Percentiles rank a stretch among this genome's conserved stretches.
These are phyloP conservation scores for Gadus chalcogrammus DNA, from an alignment of 2,113 vertebrate species.

Conservation along the genomic window DNA sequence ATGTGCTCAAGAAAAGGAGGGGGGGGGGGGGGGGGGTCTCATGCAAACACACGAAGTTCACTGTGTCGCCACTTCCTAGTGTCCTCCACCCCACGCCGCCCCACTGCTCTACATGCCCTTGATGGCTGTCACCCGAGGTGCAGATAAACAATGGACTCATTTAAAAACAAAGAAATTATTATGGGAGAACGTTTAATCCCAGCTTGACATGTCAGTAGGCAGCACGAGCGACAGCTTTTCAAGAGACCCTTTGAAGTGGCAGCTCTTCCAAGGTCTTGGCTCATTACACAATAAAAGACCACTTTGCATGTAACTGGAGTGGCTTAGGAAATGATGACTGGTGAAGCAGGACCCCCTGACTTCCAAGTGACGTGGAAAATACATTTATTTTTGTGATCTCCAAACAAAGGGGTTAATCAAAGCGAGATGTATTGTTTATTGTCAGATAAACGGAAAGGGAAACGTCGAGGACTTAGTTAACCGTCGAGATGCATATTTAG, in stretches of 20 bases:
- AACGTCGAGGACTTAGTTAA: not conserved
- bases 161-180: constrained; percentile 76
- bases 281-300: constrained; percentile 72
- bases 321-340: constrained; percentile 65
- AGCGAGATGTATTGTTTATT: not conserved
- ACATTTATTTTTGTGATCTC: no score
- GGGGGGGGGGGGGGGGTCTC: constrained; percentile 2
- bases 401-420: not conserved
- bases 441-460: not conserved
- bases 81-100: constrained; percentile 8
- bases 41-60: constrained; percentile 28
- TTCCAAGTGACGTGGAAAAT: no score
- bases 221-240: constrained; percentile 63
- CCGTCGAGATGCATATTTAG: not conserved
- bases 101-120: constrained; percentile 32
- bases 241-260: constrained; percentile 71
- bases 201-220: constrained; percentile 69
- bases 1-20: constrained; percentile 13
- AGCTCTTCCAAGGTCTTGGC: constrained; percentile 70
- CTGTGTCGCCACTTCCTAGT: constrained; percentile 19
- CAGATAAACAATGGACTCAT: constrained; percentile 70
- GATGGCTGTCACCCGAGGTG: constrained; percentile 66
- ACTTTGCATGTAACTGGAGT: constrained; percentile 65
- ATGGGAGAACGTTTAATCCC: constrained; percentile 69
- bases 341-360: constrained; percentile 46